These are phyloP conservation scores for Intellagama lesueurii DNA, from an alignment of 2,797 vertebrate species.

Conservation along the genomic window DNA sequence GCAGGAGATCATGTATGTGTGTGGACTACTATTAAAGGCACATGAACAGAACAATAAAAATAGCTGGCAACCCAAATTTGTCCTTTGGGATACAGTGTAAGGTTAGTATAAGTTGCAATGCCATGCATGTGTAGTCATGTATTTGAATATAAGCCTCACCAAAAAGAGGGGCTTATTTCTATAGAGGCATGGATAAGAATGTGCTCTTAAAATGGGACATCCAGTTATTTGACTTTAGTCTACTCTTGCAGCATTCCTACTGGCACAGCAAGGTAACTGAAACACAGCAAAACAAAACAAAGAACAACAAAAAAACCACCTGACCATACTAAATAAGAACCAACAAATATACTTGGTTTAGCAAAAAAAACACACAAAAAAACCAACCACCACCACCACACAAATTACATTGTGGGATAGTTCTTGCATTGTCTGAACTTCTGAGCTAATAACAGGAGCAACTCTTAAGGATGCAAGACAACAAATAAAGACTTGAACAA, in stretches of 20 bases:
- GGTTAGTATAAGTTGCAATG: constrained; percentile 42
- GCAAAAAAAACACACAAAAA: neutral
- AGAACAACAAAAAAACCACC: too few species aligned
- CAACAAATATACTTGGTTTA: constrained; percentile 62
- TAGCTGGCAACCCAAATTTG: neutral
- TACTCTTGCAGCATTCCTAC: constrained; percentile 76
- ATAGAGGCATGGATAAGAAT: neutral
- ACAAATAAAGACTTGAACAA: constrained; percentile 56
- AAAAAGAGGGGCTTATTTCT: neutral
- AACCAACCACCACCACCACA: neutral
- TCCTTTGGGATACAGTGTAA: constrained; percentile 30
- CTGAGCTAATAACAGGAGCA: constrained; percentile 37
- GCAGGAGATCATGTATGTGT: neutral
- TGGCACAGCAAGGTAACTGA: constrained; percentile 63
- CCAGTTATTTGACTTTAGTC: constrained; percentile 58
- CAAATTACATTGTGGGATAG: constrained; percentile 45
- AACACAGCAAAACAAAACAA: constrained; percentile 31
- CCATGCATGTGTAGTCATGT: neutral
- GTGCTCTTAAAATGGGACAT: constrained; percentile 30
- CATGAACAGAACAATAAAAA: neutral
- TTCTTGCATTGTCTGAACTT: constrained; percentile 49
- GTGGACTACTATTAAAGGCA: neutral
- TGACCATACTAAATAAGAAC: constrained; percentile 54
- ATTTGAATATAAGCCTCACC: neutral
- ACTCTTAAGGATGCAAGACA: constrained; percentile 59